Percentiles rank a stretch among this genome's conserved stretches.
These are phyloP conservation scores for Podarcis raffonei DNA, from an alignment of 2,113 vertebrate species.

Conservation along the genomic window DNA sequence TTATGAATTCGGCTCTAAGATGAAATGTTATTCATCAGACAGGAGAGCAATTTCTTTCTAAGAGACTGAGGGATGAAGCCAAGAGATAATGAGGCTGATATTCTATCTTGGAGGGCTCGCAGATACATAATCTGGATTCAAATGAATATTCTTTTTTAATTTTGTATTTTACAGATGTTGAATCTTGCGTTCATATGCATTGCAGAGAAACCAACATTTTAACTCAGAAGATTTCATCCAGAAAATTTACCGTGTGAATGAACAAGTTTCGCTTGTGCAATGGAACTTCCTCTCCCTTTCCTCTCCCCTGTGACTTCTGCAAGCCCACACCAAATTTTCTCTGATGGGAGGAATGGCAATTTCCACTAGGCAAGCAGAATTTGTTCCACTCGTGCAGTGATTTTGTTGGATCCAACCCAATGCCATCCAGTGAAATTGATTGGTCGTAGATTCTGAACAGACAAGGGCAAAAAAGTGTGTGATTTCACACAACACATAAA, in stretches of 20 bases:
- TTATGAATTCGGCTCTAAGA: neutral
- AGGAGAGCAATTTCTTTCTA: neutral
- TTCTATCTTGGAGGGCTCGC: neutral
- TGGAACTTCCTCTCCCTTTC: no score
- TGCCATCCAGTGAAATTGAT: no score
- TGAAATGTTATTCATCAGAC: constrained; percentile 1
- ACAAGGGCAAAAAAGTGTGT: neutral
- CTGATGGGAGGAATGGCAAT: no score
- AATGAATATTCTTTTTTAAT: neutral
- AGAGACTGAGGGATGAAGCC: neutral
- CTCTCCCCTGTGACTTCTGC: no score
- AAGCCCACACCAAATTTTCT: no score
- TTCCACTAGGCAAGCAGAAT: no score
- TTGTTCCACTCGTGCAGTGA: no score
- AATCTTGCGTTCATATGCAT: neutral
- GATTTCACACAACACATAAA: neutral
- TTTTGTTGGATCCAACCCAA: no score
- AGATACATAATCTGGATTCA: neutral
- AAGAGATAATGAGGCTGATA: neutral
- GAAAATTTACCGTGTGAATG: no score
- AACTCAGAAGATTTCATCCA: neutral
- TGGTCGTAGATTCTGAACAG: no score
- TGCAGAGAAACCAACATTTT: neutral
- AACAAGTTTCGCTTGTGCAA: no score
- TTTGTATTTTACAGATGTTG: neutral